Evolutionary conservation across 2,797 vertebrate species (phyloP).

Genomic region (Distichodus sexfasciatus): DNA sequence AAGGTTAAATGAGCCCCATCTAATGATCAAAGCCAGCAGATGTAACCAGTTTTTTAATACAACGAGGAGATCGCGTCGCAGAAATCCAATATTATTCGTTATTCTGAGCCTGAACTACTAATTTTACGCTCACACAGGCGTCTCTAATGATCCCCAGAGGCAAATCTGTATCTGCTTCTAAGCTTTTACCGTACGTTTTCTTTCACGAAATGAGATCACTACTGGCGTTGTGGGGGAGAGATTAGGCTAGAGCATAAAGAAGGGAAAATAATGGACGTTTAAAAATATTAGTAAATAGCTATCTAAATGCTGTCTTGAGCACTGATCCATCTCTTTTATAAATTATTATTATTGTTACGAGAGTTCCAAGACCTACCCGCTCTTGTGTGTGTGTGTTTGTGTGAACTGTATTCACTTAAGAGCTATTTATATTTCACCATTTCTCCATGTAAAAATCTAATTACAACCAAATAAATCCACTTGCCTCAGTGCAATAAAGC

Average conservation of each 20-base stretch:
- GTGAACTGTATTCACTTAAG: not conserved
- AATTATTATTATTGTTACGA: not conserved
- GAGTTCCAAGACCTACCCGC: slow-evolving; percentile 51
- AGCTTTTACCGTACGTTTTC: not conserved
- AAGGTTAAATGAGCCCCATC: slow-evolving; percentile 48
- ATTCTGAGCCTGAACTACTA: no score
- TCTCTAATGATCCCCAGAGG: not conserved
- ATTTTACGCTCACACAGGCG: slow-evolving; percentile 26
- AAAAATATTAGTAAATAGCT: slow-evolving; percentile 49
- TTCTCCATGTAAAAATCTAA: not conserved
- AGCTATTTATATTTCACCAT: not conserved
- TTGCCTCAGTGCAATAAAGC: not conserved
- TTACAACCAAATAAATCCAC: not conserved
- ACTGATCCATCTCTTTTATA: no score
- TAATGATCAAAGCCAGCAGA: slow-evolving; percentile 29
- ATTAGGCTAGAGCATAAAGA: slow-evolving; percentile 63
- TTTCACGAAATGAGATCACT: not conserved
- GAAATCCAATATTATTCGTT: no score
- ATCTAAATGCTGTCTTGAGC: no score
- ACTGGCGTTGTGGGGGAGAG: not conserved
- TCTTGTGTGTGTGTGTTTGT: not conserved
- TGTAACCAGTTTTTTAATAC: slow-evolving; percentile 34
- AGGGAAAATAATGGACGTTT: slow-evolving; percentile 70
- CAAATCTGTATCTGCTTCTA: slow-evolving; percentile 17
- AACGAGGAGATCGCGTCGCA: no score